Evolutionary conservation across 2,888 invertebrate genomes (phyloP).

Genomic region (Brachyptera risi): DNA sequence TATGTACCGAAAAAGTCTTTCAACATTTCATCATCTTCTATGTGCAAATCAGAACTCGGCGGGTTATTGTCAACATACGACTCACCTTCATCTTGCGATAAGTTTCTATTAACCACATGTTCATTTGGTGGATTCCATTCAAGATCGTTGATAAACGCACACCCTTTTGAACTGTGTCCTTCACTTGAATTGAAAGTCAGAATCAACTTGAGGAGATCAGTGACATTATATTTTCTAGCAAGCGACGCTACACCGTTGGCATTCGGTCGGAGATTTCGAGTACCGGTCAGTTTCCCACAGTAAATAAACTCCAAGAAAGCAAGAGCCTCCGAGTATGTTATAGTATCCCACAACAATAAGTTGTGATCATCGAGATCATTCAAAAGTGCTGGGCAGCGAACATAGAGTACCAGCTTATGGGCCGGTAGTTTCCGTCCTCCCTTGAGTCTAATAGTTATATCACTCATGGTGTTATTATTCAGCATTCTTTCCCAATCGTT

Average conservation of each 20-base stretch:
- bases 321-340: slow-evolving; percentile 38
- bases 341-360: slow-evolving; percentile 35
- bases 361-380: slow-evolving; percentile 38
- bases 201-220: slow-evolving; percentile 39
- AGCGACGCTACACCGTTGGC: slow-evolving; percentile 37
- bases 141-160: no score
- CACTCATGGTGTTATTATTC: slow-evolving; percentile 44
- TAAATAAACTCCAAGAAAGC: slow-evolving; percentile 46
- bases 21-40: no score
- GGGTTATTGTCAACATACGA: no score
- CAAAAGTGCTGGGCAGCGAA: slow-evolving; percentile 45
- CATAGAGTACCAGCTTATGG: slow-evolving; percentile 47
- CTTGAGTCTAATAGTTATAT: slow-evolving; percentile 44
- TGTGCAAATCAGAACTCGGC: no score
- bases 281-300: slow-evolving; percentile 40
- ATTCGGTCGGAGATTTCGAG: slow-evolving; percentile 34
- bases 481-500: slow-evolving; percentile 43
- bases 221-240: slow-evolving; percentile 40
- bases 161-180: no score
- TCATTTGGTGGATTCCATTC: no score
- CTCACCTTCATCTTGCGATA: no score
- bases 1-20: no score
- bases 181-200: no score
- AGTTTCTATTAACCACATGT: no score
- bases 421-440: slow-evolving; percentile 43